Percentiles rank a stretch among this genome's conserved stretches.
Evolutionary conservation across 1,140 invertebrate species (phyloP).

Genomic region (Bombus superbus): DNA sequence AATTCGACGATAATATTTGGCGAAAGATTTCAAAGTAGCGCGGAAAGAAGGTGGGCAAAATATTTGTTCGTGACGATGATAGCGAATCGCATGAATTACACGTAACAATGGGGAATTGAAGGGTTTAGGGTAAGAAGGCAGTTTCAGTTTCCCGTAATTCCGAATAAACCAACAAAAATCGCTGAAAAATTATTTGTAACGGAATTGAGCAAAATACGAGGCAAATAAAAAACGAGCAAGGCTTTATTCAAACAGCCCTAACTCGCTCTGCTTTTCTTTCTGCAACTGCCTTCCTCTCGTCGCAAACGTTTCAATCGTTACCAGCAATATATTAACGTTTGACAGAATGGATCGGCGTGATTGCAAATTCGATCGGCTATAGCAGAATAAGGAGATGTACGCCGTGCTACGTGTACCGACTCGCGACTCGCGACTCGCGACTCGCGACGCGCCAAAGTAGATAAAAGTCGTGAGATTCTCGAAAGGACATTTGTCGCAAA

Average conservation of each 20-base stretch:
- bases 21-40: neutral
- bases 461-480: neutral
- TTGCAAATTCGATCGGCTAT: conserved; percentile 38
- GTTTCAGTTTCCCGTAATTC: neutral
- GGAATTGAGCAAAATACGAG: neutral
- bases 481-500: neutral
- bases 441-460: neutral
- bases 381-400: neutral
- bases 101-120: neutral
- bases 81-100: no score
- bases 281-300: neutral
- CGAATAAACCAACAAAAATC: neutral
- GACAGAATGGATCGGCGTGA: neutral
- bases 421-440: neutral
- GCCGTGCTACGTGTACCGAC: neutral
- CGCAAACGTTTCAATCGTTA: neutral
- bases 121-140: neutral
- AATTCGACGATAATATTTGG: neutral
- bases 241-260: neutral
- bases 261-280: neutral
- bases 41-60: neutral
- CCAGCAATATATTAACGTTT: neutral
- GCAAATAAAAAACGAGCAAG: neutral
- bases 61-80: neutral
- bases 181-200: no score